A percentile compares a stretch with the other conserved stretches of the same genome.
These are phyloP conservation scores for Cordilura impudica DNA, from an alignment of 2,888 invertebrate genomes.

Conservation along the genomic window DNA sequence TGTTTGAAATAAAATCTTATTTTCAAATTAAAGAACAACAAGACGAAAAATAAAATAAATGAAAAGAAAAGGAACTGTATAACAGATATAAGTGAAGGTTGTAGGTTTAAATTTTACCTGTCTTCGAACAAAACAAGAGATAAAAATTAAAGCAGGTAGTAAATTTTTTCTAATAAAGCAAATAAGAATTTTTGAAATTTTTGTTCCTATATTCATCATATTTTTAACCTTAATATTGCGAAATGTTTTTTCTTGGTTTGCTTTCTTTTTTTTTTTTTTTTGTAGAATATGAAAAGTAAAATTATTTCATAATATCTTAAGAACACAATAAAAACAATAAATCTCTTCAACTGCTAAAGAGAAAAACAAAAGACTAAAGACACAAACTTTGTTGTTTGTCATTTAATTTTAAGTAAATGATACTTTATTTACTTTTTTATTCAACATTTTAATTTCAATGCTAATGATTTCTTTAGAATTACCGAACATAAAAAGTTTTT, in stretches of 20 bases:
- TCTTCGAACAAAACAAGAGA: background rate
- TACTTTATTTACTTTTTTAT: background rate
- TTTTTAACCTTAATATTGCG: background rate
- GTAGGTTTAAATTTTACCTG: slow-evolving; percentile 41
- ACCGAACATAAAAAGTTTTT: slow-evolving; percentile 16
- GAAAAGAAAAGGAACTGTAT: slow-evolving; percentile 52
- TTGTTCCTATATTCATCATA: background rate
- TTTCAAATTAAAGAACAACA: slow-evolving; percentile 15
- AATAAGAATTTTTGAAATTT: slow-evolving; percentile 9
- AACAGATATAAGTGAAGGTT: slow-evolving; percentile 60
- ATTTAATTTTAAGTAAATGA: background rate
- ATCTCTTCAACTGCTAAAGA: background rate
- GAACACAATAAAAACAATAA: background rate
- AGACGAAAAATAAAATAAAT: slow-evolving; percentile 16
- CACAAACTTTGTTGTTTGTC: background rate
- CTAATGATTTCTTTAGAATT: slow-evolving; percentile 23
- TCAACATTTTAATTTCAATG: slow-evolving; percentile 10
- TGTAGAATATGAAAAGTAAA: background rate
- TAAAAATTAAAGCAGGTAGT: slow-evolving; percentile 48
- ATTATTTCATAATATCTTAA: background rate
- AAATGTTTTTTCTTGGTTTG: no score
- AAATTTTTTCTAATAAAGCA: background rate
- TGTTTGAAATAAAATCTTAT: slow-evolving; percentile 10
- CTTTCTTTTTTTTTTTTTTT: background rate
- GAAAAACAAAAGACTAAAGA: background rate